Conservation (phyloP, 2,888 invertebrate genomes). For the Phania funesta region DNA sequence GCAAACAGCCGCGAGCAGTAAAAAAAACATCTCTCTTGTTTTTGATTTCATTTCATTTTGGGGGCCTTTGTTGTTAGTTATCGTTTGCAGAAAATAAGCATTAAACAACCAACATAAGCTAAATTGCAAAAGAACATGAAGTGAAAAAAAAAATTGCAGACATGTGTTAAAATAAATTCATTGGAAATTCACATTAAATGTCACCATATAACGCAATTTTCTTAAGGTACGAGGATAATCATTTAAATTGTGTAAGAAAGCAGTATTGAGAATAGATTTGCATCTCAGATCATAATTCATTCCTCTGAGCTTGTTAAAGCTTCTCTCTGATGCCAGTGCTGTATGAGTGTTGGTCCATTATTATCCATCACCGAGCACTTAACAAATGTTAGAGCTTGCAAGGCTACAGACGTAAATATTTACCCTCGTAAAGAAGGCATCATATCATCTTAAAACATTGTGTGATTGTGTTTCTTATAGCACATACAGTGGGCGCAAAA, state of each 20-base stretch:
- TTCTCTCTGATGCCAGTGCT: no score
- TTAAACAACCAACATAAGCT: slow-evolving; percentile 28
- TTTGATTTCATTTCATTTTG: slow-evolving; percentile 12
- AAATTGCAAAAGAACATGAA: slow-evolving; percentile 27
- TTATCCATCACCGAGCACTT: no score
- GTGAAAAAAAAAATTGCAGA: slow-evolving; percentile 30
- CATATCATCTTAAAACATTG: no score
- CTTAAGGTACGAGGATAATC: slow-evolving; percentile 40
- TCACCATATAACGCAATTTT: slow-evolving; percentile 28
- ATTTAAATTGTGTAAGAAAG: not conserved
- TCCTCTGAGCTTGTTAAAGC: no score
- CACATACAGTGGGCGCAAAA: no score
- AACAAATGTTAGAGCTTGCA: no score
- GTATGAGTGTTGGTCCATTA: no score
- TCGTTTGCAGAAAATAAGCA: slow-evolving; percentile 17
- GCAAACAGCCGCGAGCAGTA: slow-evolving; percentile 25
- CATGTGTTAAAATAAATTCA: slow-evolving; percentile 62
- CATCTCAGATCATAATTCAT: no score
- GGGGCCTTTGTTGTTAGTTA: slow-evolving; percentile 13
- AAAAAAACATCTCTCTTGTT: not conserved
- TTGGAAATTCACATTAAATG: slow-evolving; percentile 56
- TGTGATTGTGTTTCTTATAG: no score
- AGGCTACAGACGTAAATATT: no score
- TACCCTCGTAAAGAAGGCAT: no score
- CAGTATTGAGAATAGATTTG: not conserved